A percentile compares a stretch with the other conserved stretches of the same genome.
Evolutionary conservation across 1,140 invertebrate species (phyloP).

Genomic region (Caenorhabditis briggsae): DNA sequence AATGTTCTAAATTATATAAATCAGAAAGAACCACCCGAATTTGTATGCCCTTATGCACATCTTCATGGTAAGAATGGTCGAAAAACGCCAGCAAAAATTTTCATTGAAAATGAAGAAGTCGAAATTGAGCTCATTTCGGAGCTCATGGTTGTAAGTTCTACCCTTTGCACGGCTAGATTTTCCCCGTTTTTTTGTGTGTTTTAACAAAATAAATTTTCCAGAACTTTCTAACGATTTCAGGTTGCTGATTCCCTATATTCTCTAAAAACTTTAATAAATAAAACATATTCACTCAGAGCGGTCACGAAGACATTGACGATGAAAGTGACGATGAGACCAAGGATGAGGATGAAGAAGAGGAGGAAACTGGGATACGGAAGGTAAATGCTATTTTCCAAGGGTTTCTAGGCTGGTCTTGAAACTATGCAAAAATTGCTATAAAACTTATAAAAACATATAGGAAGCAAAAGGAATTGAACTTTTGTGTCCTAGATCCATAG

Average conservation of each 20-base stretch:
- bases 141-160: neutral
- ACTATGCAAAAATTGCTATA: too few relatives aligned
- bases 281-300: slow-evolving; percentile 11
- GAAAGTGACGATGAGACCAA: slow-evolving; percentile 65
- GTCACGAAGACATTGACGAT: slow-evolving; percentile 55
- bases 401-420: neutral
- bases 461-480: too few relatives aligned
- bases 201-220: neutral
- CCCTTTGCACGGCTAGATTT: neutral
- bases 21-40: neutral
- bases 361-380: slow-evolving; percentile 71
- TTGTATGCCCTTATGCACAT: slow-evolving; percentile 17
- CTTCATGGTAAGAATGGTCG: too few relatives aligned
- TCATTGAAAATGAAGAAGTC: slow-evolving; percentile 28
- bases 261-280: slow-evolving; percentile 26
- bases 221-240: neutral
- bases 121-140: slow-evolving; percentile 43
- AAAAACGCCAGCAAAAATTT: neutral
- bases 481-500: too few relatives aligned
- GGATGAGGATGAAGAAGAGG: slow-evolving; percentile 69
- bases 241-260: neutral
- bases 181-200: neutral
- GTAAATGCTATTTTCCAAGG: slow-evolving; percentile 23
- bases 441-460: too few relatives aligned
- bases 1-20: neutral